These are phyloP conservation scores for Peribatodes rhomboidaria DNA, from an alignment of 2,888 invertebrate species.

Conservation along the genomic window DNA sequence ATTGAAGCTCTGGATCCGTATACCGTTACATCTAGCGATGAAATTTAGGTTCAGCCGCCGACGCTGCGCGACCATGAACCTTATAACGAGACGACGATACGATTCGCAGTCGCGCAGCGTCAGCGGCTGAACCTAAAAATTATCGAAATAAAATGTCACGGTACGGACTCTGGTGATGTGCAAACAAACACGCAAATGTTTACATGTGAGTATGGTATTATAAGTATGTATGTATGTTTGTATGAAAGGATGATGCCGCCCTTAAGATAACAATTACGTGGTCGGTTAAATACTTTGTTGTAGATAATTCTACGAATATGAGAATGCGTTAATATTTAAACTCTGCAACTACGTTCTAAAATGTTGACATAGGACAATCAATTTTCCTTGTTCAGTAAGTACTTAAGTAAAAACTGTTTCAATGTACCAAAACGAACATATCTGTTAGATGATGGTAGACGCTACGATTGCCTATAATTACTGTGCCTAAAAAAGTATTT, in stretches of 20 bases:
- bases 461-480: no score
- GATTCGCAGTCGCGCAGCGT: no score
- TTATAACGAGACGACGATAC: no score
- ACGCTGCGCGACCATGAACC: no score
- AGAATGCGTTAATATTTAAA: neutral
- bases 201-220: neutral
- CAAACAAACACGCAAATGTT: neutral
- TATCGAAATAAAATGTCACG: no score
- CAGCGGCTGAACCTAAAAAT: no score
- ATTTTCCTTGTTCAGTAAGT: neutral
- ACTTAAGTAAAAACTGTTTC: neutral
- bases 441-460: no score
- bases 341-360: neutral
- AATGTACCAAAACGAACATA: neutral
- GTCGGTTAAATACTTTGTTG: constrained; percentile 1
- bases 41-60: no score
- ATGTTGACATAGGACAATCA: neutral
- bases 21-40: no score
- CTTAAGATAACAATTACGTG: constrained; percentile 29
- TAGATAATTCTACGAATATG: constrained; percentile 8
- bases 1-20: no score
- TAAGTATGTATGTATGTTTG: neutral
- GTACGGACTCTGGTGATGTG: neutral
- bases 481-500: no score
- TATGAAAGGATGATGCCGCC: constrained; percentile 39